Conservation (phyloP, 2,888 invertebrate genomes). For the Andrena trimmerana region DNA sequence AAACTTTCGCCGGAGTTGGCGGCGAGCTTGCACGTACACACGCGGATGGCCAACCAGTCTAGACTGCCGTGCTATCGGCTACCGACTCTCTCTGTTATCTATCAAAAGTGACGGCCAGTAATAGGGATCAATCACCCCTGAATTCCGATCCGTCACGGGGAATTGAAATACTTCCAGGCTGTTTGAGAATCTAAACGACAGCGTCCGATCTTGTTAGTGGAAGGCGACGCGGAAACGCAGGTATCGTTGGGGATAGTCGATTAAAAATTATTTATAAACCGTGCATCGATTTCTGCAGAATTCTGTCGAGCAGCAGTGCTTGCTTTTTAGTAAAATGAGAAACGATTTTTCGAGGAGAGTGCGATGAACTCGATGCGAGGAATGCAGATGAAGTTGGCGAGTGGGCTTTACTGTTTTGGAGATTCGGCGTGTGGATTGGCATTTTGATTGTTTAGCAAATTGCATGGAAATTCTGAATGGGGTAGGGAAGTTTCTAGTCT, state of each 20-base stretch:
- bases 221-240: not conserved
- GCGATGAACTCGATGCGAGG: too few species aligned
- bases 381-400: too few species aligned
- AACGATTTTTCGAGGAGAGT: too few species aligned
- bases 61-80: constrained; percentile 30
- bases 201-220: not conserved
- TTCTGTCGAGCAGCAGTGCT: too few species aligned
- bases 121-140: constrained; percentile 29
- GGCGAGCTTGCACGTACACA: constrained; percentile 35
- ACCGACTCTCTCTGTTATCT: constrained; percentile 3
- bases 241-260: not conserved
- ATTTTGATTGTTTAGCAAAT: too few species aligned
- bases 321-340: too few species aligned
- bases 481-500: too few species aligned
- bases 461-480: too few species aligned
- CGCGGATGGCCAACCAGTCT: constrained; percentile 28
- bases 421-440: too few species aligned
- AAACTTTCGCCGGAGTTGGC: constrained; percentile 58
- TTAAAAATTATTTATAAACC: too few species aligned
- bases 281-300: too few species aligned
- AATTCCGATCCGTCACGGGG: constrained; percentile 5
- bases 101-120: constrained; percentile 18
- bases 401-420: too few species aligned
- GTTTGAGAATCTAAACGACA: constrained; percentile 4
- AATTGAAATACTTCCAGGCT: constrained; percentile 35